Evolutionary conservation across 2,888 invertebrate genomes (phyloP), one percentile per base, ranked within the genome.

Genomic region (Archips xylosteana): DNA sequence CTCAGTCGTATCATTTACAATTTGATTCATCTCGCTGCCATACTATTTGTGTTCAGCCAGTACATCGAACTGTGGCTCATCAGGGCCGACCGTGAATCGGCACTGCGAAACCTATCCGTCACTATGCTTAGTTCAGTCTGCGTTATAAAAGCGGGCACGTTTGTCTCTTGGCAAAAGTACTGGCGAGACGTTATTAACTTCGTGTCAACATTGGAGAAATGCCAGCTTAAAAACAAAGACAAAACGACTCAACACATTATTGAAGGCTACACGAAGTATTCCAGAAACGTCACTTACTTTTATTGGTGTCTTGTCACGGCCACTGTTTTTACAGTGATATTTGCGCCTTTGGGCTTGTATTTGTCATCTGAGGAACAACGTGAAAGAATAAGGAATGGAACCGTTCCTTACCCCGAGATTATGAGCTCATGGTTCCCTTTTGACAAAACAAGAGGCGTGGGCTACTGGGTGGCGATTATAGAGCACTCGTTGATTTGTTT

Each of bases 371-470:
- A 80, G 3, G 80, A 81, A 2, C 75, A 78, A 34, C 80, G 83
- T 32, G 78, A 77, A 13, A 74, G 79, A 2, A 83, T 87, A 1
- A 81, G 67, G 34, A 88, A 90, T 75, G 88, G 85, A 1, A 80
- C 84, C 3, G 34, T 74, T 5, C 80, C 87, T 2, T 90, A 89
- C 80, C 92, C 93, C 57, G 91, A 92, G 80, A 89, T 92, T 69
- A 83, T 92, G 81, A 92, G 92, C 65, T 91, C 92, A 2, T 93
- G 92, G 92, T 76, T 86, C 2, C 92, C 92, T 2, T 89, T 91
- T 71, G 87, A 93, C 70, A 89, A 83, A 75, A 80, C 87, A 0
- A 80, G 78, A 74, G 89, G 91, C 0, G 71, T 77, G 1, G 92
- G 92, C 0, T 94, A 90, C 79, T 88, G 86, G 82, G 32, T 83